phyloP scores from a whole-genome alignment of 2,113 vertebrate genomes.

The Ramphastos sulfuratus region DNA sequence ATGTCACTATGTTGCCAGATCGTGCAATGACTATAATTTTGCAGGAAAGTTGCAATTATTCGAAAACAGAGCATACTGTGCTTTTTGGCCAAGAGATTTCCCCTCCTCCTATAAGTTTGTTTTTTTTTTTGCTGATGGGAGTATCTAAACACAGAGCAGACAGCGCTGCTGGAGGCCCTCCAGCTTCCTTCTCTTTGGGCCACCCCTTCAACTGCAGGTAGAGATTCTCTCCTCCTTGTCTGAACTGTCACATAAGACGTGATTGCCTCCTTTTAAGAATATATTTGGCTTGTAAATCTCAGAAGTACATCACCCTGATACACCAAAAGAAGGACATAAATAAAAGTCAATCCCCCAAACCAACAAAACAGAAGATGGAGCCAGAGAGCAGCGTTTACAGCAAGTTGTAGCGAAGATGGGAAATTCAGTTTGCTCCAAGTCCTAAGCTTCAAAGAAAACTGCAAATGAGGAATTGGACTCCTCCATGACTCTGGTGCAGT shows the following conservation, averaged over 20 bases:
- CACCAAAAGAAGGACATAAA: background rate
- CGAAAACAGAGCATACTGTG: background rate
- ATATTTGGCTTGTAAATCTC: background rate
- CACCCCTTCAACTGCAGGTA: background rate
- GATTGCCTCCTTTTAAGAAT: background rate
- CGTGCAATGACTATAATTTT: background rate
- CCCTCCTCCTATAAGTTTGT: background rate
- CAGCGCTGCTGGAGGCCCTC: background rate
- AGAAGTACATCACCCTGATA: background rate
- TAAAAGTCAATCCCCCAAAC: background rate
- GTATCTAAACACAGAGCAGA: background rate
- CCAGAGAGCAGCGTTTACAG: slow-evolving; percentile 62
- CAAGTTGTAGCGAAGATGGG: background rate
- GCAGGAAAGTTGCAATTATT: background rate
- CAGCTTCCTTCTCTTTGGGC: background rate
- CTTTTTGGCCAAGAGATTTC: background rate
- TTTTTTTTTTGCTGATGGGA: background rate
- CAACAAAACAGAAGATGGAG: slow-evolving; percentile 53
- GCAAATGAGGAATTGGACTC: background rate
- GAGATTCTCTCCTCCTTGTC: background rate
- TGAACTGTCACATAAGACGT: background rate
- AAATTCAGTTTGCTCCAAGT: background rate
- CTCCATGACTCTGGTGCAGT: background rate
- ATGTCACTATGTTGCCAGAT: background rate
- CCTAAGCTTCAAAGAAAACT: background rate